Conservation (phyloP, 2,888 invertebrate species). For the Rhopalosiphum nymphaeae region DNA sequence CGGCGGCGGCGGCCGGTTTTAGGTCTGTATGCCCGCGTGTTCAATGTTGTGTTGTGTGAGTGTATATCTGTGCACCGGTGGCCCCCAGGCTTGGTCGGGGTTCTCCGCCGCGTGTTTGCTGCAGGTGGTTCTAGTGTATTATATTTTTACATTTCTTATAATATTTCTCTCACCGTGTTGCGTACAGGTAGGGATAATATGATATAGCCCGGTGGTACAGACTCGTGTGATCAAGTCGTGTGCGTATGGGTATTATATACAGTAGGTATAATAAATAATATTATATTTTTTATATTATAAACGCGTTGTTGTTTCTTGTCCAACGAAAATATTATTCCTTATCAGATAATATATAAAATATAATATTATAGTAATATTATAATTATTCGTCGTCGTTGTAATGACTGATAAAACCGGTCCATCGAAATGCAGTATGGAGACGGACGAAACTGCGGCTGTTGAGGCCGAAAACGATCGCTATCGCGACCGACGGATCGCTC, state of each 20-base stretch:
- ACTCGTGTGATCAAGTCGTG: constrained; percentile 9
- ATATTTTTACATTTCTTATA: constrained; percentile 5
- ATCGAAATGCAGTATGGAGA: background rate
- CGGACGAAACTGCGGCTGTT: constrained; percentile 19
- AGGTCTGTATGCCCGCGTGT: constrained; percentile 7
- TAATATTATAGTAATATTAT: background rate
- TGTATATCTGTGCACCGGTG: constrained; percentile 12
- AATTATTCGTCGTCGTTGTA: background rate
- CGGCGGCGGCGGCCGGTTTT: constrained; percentile 56
- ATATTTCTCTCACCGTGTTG: background rate
- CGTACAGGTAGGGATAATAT: background rate
- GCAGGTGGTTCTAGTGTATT: constrained; percentile 59
- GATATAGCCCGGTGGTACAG: background rate
- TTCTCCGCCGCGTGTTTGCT: constrained; percentile 35
- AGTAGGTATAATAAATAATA: constrained; percentile 3
- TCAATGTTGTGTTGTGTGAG: background rate
- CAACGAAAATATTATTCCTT: constrained; percentile 13
- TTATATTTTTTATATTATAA: background rate
- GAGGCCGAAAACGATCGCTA: constrained; percentile 47
- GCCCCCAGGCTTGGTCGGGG: constrained; percentile 57
- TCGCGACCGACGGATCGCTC: constrained; percentile 17
- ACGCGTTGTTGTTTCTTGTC: constrained; percentile 27
- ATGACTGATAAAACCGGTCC: constrained; percentile 50
- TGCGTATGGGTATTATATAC: background rate
- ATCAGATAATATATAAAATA: constrained; percentile 23